phyloP scores from a whole-genome alignment of 1,140 invertebrate genomes.

The Neodiprion fabricii region DNA sequence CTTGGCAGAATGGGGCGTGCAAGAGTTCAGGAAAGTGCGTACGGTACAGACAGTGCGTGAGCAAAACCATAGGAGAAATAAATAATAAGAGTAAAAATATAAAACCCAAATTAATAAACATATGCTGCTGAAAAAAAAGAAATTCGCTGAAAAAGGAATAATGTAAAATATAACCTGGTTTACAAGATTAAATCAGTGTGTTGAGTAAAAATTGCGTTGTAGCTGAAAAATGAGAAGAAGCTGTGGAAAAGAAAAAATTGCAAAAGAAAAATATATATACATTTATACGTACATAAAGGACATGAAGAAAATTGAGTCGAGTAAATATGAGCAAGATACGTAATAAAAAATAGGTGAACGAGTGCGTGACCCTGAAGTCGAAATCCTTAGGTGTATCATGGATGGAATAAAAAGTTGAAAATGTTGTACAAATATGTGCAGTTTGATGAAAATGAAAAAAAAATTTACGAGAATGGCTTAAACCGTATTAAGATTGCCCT shows the following conservation, averaged over 20 bases:
- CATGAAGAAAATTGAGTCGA: no score
- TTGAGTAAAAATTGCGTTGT: not conserved
- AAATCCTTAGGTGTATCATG: no score
- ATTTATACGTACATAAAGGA: no score
- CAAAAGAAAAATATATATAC: not conserved
- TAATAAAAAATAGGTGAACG: no score
- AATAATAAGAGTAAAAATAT: not conserved
- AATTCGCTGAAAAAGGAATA: not conserved
- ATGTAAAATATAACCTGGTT: not conserved
- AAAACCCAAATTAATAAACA: not conserved
- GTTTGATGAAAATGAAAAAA: no score
- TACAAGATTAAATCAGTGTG: not conserved
- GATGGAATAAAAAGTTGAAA: no score
- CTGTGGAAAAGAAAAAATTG: not conserved
- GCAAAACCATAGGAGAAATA: slow-evolving; percentile 27
- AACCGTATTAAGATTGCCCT: no score
- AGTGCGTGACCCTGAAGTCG: no score
- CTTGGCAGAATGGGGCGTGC: slow-evolving; percentile 33
- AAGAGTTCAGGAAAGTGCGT: slow-evolving; percentile 40
- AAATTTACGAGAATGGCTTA: no score
- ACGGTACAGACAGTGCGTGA: slow-evolving; percentile 39
- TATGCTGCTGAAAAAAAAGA: not conserved
- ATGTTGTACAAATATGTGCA: no score
- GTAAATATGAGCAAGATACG: no score
- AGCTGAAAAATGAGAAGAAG: not conserved